Conservation (phyloP, 2,888 invertebrate genomes). For the Fragum sueziense region DNA sequence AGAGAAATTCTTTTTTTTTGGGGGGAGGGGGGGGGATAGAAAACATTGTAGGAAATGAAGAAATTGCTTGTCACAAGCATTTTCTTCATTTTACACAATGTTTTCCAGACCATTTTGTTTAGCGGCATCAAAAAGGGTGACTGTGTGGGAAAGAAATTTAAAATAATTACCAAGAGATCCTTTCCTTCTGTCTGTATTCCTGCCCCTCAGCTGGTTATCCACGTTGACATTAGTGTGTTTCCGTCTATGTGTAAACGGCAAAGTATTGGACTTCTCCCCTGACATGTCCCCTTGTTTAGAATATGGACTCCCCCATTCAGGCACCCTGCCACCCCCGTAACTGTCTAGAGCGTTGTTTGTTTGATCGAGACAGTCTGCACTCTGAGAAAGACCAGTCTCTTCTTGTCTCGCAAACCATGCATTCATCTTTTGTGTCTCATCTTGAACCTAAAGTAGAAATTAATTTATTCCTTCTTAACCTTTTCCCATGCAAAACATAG, state of each 20-base stretch:
- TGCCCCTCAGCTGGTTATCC: constrained; percentile 38
- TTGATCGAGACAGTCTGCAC: constrained; percentile 18
- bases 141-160: not conserved
- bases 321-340: constrained; percentile 35
- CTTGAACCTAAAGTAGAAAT: constrained; percentile 64
- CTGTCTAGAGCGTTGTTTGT: constrained; percentile 32
- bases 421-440: constrained; percentile 74
- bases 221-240: constrained; percentile 13
- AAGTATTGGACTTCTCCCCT: constrained; percentile 53
- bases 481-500: not conserved
- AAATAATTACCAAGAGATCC: constrained; percentile 50
- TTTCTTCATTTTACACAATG: no score
- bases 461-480: not conserved
- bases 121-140: not conserved
- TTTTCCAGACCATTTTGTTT: not conserved
- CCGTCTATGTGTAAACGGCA: constrained; percentile 46
- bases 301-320: constrained; percentile 21
- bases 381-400: constrained; percentile 26
- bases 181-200: constrained; percentile 40
- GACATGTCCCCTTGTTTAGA: constrained; percentile 9
- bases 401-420: constrained; percentile 69
- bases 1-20: no score
- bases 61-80: no score
- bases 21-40: no score
- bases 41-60: no score